Percentiles rank a stretch among this genome's conserved stretches.
Conservation (phyloP, 2,888 invertebrate species). For the Monoplex corrugatus region DNA sequence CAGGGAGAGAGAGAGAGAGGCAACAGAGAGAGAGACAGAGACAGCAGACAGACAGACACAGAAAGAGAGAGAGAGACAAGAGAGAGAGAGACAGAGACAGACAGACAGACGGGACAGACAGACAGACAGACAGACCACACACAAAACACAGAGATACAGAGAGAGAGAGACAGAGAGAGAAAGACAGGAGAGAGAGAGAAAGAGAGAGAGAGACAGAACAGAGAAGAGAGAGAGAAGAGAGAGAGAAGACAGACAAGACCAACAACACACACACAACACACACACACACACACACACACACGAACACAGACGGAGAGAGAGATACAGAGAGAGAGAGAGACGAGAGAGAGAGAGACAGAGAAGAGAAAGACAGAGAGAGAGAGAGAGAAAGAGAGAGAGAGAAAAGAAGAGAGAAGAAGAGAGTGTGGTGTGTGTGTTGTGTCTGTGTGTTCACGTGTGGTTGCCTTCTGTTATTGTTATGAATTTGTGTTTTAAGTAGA, state of each 20-base stretch:
- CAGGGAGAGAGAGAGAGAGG: slow-evolving; percentile 44
- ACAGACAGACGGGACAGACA: slow-evolving; percentile 30
- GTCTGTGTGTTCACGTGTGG: no score
- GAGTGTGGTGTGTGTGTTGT: no score
- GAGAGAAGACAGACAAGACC: no score
- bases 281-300: no score
- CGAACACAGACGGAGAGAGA: neutral
- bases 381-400: slow-evolving; percentile 11
- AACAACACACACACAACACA: no score
- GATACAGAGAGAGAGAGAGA: neutral
- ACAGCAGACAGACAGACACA: slow-evolving; percentile 42
- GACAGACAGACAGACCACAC: slow-evolving; percentile 48
- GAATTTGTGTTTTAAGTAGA: no score
- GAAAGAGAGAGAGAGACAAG: slow-evolving; percentile 45
- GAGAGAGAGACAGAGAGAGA: slow-evolving; percentile 39
- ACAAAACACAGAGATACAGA: slow-evolving; percentile 40
- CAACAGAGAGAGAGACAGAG: no score
- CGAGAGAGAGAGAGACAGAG: no score
- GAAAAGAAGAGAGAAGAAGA: neutral
- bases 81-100: slow-evolving; percentile 45
- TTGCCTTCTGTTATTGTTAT: no score
- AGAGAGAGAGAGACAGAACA: neutral
- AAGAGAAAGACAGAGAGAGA: neutral
- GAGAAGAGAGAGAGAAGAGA: neutral
- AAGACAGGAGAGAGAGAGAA: neutral